Base-by-base conservation (phyloP, 2,113 vertebrate species). In the Nycticryphes semicollaris region DNA sequence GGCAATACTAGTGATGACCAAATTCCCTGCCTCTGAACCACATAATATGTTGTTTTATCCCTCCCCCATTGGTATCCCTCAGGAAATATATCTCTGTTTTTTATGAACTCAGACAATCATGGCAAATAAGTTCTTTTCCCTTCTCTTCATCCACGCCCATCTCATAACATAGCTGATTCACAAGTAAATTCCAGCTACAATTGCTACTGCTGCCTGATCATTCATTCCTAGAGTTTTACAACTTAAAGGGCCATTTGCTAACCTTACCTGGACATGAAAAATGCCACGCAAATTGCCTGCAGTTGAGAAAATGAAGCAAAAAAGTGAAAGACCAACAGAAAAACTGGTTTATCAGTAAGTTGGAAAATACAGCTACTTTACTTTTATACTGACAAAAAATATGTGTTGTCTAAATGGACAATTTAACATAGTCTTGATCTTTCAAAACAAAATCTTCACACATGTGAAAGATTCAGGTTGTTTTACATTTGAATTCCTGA, bases 401-500 rank as follows among this genome's bases (percentile, higher is more conserved):
- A 28, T 50, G 14, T 56, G 43, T 14, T 59, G 6, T 57, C 66
- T 68, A 83, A 93, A 72, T 2, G 4, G 57, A 43, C 14, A 56
- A 76, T 73, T 92, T 95, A 87, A 72, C 51, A 48, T 82, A 39
- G 43, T 87, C 53, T 69, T 89, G 23, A 84, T 64, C 30, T 53
- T 87, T 35, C 9, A 12, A 3, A 48, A 81, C 43, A 76, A 76
- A 76, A 66, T 63, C 22, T 84, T 84, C 31, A 27, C 60, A 68
- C 43, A 60, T 45, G 5, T 60, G 60, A 84, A 89, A 41, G 37
- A 89, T 87, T 81, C 33, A 89, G 30, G 4, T 89, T 92, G 73
- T 48, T 84, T 94, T 43, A 18, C 81, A 28, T 78, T 95, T 84
- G n/a, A 78, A 70, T 94, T 94, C 48, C 56, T 84, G 60, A 89